phyloP scores from a whole-genome alignment of 2,797 vertebrate genomes.

The Mastacembelus armatus region DNA sequence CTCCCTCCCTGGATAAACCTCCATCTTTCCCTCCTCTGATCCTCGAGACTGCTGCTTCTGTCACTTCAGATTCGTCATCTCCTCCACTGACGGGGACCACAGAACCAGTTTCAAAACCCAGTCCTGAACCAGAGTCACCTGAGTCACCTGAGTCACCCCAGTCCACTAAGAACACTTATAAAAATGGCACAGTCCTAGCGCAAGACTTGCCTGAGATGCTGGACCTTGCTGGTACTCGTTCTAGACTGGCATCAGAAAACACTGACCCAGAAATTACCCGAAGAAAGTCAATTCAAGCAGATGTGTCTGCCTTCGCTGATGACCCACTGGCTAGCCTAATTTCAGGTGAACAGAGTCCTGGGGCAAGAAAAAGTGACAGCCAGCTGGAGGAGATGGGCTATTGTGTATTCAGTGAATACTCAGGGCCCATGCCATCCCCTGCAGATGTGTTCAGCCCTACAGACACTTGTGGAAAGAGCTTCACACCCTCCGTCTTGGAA shows the following conservation, averaged over 20 bases:
- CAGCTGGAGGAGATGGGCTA: constrained; percentile 97
- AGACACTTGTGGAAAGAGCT: constrained; percentile 74
- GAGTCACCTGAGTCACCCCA: constrained; percentile 90
- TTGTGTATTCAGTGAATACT: constrained; percentile 99
- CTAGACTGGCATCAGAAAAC: constrained; percentile 91
- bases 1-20: constrained; percentile 90
- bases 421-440: constrained; percentile 96
- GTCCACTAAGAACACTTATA: constrained; percentile 86
- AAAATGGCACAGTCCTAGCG: constrained; percentile 92
- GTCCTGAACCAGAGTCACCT: constrained; percentile 82
- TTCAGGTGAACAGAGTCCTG: constrained; percentile 80
- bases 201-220: constrained; percentile 98
- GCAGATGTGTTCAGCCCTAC: constrained; percentile 88
- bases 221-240: constrained; percentile 92
- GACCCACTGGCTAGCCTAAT: constrained; percentile 80
- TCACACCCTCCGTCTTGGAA: constrained; percentile 81
- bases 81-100: constrained; percentile 69
- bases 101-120: constrained; percentile 68
- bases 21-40: constrained; percentile 89
- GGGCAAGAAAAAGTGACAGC: constrained; percentile 86
- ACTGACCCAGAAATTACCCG: constrained; percentile 87
- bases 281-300: constrained; percentile 87
- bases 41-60: constrained; percentile 84
- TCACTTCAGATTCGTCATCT: constrained; percentile 80
- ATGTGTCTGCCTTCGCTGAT: constrained; percentile 70